Conservation (phyloP, 2,113 vertebrate genomes). For the Alectura lathami region DNA sequence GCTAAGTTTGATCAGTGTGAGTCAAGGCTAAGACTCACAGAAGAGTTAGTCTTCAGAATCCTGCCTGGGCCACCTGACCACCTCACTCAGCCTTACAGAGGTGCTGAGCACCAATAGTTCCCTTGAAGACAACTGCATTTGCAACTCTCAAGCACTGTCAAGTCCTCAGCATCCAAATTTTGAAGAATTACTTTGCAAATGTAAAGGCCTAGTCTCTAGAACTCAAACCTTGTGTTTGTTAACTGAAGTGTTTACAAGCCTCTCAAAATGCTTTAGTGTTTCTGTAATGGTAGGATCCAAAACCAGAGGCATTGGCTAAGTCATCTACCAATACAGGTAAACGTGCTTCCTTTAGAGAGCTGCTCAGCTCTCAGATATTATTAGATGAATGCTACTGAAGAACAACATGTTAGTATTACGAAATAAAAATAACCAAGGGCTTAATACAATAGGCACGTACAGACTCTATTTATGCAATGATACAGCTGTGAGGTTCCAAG, state of each 20-base stretch:
- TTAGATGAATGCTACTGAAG: neutral
- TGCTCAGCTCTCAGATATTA: neutral
- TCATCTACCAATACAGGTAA: neutral
- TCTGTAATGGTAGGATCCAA: neutral
- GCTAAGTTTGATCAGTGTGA: neutral
- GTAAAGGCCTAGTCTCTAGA: neutral
- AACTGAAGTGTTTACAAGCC: neutral
- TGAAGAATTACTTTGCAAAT: neutral
- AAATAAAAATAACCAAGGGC: constrained; percentile 20
- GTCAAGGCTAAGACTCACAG: neutral
- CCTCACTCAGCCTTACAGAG: neutral
- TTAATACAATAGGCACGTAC: neutral
- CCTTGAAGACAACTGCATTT: neutral
- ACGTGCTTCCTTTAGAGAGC: neutral
- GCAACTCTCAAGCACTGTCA: neutral
- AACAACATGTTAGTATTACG: neutral
- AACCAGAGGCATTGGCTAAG: neutral
- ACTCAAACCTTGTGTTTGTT: neutral
- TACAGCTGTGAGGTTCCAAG: neutral
- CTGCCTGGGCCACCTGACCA: neutral
- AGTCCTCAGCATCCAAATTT: neutral
- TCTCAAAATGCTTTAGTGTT: neutral
- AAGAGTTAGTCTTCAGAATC: neutral
- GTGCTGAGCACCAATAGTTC: neutral
- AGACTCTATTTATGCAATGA: neutral